Conservation (phyloP, 1,140 invertebrate genomes). For the Penaeus chinensis region DNA sequence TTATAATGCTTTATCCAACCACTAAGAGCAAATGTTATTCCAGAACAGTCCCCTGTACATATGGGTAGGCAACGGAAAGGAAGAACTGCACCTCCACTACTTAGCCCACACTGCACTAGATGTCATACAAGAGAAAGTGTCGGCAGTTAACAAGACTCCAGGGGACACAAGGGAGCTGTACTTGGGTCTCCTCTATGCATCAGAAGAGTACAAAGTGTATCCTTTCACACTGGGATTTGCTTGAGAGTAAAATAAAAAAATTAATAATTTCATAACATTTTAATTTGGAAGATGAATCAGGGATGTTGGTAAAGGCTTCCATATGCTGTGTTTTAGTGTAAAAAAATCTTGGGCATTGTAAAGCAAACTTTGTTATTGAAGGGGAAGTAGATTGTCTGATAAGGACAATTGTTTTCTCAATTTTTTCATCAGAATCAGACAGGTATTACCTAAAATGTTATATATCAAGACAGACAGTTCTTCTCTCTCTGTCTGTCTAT, state of each 20-base stretch:
- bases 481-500: too few species aligned
- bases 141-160: slow-evolving; percentile 75
- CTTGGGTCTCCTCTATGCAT: slow-evolving; percentile 89
- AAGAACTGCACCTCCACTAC: slow-evolving; percentile 89
- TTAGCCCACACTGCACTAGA: slow-evolving; percentile 94
- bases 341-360: too few species aligned
- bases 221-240: slow-evolving; percentile 66
- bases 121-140: slow-evolving; percentile 92
- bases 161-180: slow-evolving; percentile 80
- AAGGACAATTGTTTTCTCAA: too few species aligned
- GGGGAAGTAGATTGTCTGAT: too few species aligned
- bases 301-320: neutral
- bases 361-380: too few species aligned
- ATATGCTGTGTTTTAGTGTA: neutral
- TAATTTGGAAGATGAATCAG: neutral
- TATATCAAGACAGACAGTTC: too few species aligned
- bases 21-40: neutral
- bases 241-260: slow-evolving; percentile 27
- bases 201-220: slow-evolving; percentile 98
- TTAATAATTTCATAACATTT: slow-evolving; percentile 37
- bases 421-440: too few species aligned
- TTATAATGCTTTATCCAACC: too few species aligned
- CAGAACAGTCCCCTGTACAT: slow-evolving; percentile 92
- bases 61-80: slow-evolving; percentile 77
- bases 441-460: too few species aligned